Conservation (phyloP, 2,113 vertebrate species). For the Martes martes region DNA sequence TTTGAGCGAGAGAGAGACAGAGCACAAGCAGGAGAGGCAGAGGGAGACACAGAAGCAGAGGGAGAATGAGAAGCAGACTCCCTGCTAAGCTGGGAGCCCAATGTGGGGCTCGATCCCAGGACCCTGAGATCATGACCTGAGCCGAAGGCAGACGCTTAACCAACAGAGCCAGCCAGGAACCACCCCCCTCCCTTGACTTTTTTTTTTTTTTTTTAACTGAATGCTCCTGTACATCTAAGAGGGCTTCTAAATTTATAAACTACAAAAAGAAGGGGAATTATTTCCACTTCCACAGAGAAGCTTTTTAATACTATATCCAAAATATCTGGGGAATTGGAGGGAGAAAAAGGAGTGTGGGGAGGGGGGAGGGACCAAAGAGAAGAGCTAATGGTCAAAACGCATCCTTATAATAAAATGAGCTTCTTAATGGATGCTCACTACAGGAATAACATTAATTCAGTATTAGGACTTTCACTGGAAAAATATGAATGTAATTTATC, state of each 20-base stretch:
- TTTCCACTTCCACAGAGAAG: conserved; percentile 57
- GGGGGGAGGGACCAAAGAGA: conserved; percentile 33
- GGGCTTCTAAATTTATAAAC: conserved; percentile 51
- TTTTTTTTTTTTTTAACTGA: neutral
- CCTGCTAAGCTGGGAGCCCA: no score
- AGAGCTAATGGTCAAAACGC: conserved; percentile 78
- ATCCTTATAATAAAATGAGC: conserved; percentile 75
- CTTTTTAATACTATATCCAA: conserved; percentile 68
- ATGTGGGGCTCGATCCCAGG: no score
- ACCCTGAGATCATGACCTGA: no score
- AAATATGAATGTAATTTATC: conserved; percentile 84
- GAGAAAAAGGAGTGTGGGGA: conserved; percentile 32
- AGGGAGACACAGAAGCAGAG: no score
- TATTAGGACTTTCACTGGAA: conserved; percentile 82
- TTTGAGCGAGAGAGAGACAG: no score
- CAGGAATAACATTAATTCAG: conserved; percentile 82
- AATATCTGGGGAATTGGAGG: conserved; percentile 65
- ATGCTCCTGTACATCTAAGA: conserved; percentile 32
- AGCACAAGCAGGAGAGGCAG: no score
- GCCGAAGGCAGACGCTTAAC: no score
- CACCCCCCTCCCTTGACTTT: no score
- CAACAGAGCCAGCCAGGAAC: no score
- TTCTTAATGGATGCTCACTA: conserved; percentile 82
- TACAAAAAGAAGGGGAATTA: conserved; percentile 16
- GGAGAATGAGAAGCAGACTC: no score